Conservation (phyloP, 2,888 invertebrate genomes). For the Platerodrilus igneus region DNA sequence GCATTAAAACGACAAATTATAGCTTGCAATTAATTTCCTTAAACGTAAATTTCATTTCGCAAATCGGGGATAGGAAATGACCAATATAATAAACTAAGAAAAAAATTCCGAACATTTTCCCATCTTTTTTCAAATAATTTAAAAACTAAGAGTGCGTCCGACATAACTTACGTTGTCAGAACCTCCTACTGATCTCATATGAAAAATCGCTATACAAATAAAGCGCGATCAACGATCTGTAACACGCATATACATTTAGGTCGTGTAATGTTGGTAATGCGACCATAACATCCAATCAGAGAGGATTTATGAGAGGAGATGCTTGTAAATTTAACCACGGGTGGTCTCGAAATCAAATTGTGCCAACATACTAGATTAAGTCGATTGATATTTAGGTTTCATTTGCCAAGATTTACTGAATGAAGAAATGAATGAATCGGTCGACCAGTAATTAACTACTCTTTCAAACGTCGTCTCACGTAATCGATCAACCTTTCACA, state of each 20-base stretch:
- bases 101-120: too few relatives aligned
- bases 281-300: constrained; percentile 51
- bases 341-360: constrained; percentile 48
- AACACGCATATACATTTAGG: constrained; percentile 40
- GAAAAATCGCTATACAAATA: constrained; percentile 16
- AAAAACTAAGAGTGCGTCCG: too few relatives aligned
- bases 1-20: too few relatives aligned
- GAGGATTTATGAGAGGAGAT: constrained; percentile 46
- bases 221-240: constrained; percentile 29
- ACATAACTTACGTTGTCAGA: constrained; percentile 3
- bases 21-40: too few relatives aligned
- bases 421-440: too few relatives aligned
- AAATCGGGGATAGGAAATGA: too few relatives aligned
- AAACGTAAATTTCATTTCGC: too few relatives aligned
- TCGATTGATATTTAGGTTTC: constrained; percentile 43
- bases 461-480: too few relatives aligned
- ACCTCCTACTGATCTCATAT: constrained; percentile 9
- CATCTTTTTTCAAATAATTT: too few relatives aligned
- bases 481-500: too few relatives aligned
- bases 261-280: constrained; percentile 47
- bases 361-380: constrained; percentile 46
- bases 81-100: too few relatives aligned
- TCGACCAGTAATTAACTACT: too few relatives aligned
- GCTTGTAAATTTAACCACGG: constrained; percentile 48
- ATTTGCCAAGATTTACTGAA: constrained; percentile 1